A percentile compares a stretch with the other conserved stretches of the same genome.
Conservation (phyloP, 2,797 vertebrate species). For the Tapera naevia region DNA sequence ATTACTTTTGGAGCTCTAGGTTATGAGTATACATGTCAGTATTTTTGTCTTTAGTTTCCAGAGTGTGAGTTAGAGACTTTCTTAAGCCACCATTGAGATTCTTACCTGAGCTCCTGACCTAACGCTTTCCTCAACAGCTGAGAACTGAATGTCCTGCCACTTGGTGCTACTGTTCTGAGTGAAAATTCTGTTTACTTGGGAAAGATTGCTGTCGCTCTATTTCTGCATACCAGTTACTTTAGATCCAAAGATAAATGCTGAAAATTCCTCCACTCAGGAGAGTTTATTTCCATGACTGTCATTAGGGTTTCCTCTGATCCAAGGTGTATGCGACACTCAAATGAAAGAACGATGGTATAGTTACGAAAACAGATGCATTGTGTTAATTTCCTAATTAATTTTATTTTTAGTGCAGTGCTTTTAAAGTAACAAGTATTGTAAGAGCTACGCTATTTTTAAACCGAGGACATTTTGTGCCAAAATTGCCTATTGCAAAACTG, state of each 20-base stretch:
- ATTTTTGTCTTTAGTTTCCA: not conserved
- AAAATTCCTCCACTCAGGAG: not conserved
- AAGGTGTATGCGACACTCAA: not conserved
- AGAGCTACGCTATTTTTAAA: conserved; percentile 53
- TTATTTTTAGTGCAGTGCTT: not conserved
- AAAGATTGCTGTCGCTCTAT: not conserved
- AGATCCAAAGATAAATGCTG: not conserved
- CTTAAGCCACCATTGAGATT: not conserved
- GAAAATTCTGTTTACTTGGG: not conserved
- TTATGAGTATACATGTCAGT: not conserved
- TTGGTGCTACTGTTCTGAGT: not conserved
- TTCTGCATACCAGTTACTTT: not conserved
- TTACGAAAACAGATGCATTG: not conserved
- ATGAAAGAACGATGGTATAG: not conserved
- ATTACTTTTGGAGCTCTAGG: not conserved
- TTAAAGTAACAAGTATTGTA: conserved; percentile 44
- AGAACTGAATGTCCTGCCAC: not conserved
- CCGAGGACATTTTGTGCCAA: conserved; percentile 55
- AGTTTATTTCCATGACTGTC: not conserved
- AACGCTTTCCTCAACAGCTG: not conserved
- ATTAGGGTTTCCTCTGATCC: not conserved
- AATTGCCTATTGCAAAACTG: conserved; percentile 44
- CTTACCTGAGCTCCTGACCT: not conserved
- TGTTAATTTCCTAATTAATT: conserved; percentile 27
- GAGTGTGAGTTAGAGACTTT: not conserved